phyloP scores from a whole-genome alignment of 1,140 invertebrate species.

The Lepidurus packardi region DNA sequence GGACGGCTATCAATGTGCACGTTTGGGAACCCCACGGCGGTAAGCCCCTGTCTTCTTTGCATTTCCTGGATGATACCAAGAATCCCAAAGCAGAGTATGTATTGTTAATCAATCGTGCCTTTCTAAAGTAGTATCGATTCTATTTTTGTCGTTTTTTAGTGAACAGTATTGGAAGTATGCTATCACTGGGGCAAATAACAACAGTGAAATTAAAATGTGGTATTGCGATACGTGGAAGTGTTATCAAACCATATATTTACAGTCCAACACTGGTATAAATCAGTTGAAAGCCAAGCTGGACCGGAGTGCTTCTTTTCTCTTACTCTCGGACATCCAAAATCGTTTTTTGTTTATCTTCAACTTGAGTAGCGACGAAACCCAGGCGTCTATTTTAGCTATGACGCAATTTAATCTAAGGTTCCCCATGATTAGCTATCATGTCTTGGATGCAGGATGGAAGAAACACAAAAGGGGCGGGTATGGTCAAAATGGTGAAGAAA shows the following conservation, averaged over 20 bases:
- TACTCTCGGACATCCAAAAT: slow-evolving; percentile 75
- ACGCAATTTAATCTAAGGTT: slow-evolving; percentile 24
- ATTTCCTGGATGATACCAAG: slow-evolving; percentile 88
- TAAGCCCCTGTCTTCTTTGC: slow-evolving; percentile 72
- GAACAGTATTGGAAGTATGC: slow-evolving; percentile 90
- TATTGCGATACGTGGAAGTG: slow-evolving; percentile 89
- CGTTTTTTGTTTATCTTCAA: slow-evolving; percentile 37
- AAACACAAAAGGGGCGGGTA: not conserved
- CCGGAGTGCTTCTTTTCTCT: slow-evolving; percentile 69
- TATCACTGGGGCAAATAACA: slow-evolving; percentile 80
- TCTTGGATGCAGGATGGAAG: slow-evolving; percentile 1
- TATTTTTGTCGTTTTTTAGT: slow-evolving; percentile 47
- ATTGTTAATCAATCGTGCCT: slow-evolving; percentile 25
- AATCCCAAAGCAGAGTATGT: slow-evolving; percentile 75
- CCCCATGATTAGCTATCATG: slow-evolving; percentile 27
- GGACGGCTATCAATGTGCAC: slow-evolving; percentile 68
- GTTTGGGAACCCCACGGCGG: slow-evolving; percentile 86
- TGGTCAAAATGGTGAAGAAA: slow-evolving; percentile 6
- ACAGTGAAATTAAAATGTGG: slow-evolving; percentile 88
- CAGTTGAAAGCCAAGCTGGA: slow-evolving; percentile 72
- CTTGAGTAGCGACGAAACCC: slow-evolving; percentile 5
- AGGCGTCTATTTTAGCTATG: slow-evolving; percentile 3
- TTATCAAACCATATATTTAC: slow-evolving; percentile 75
- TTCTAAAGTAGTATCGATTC: slow-evolving; percentile 13
- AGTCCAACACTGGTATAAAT: slow-evolving; percentile 9